Conservation (phyloP, 1,140 invertebrate genomes). For the Anastrepha obliqua region DNA sequence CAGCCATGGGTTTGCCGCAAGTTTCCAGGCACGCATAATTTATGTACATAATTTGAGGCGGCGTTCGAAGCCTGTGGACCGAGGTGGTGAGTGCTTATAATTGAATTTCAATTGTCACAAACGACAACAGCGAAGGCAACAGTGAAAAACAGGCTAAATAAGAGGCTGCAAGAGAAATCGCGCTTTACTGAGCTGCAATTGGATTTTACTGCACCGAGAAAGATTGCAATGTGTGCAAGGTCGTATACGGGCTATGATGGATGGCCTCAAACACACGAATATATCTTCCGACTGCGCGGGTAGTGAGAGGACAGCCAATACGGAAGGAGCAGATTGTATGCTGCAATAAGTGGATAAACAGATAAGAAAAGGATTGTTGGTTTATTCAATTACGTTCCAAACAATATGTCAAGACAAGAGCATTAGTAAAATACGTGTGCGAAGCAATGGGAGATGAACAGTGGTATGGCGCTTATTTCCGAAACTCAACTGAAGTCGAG, state of each 20-base stretch:
- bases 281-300: not conserved
- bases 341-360: not conserved
- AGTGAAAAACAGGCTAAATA: not conserved
- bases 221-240: not conserved
- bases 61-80: too few species aligned
- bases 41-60: too few species aligned
- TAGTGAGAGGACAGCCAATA: not conserved
- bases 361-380: not conserved
- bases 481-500: not conserved
- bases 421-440: not conserved
- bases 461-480: not conserved
- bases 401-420: not conserved
- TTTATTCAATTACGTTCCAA: slow-evolving; percentile 6
- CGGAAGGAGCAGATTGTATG: not conserved
- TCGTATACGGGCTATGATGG: not conserved
- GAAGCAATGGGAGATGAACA: not conserved
- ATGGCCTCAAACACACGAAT: too few species aligned
- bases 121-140: not conserved
- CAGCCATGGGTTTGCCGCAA: too few species aligned
- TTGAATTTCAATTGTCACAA: slow-evolving; percentile 9
- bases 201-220: too few species aligned
- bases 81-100: not conserved
- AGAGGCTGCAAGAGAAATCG: not conserved
- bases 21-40: too few species aligned
- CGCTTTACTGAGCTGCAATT: too few species aligned